These are phyloP conservation scores for Corythaeola cristata DNA, from an alignment of 2,113 vertebrate species.

Conservation along the genomic window DNA sequence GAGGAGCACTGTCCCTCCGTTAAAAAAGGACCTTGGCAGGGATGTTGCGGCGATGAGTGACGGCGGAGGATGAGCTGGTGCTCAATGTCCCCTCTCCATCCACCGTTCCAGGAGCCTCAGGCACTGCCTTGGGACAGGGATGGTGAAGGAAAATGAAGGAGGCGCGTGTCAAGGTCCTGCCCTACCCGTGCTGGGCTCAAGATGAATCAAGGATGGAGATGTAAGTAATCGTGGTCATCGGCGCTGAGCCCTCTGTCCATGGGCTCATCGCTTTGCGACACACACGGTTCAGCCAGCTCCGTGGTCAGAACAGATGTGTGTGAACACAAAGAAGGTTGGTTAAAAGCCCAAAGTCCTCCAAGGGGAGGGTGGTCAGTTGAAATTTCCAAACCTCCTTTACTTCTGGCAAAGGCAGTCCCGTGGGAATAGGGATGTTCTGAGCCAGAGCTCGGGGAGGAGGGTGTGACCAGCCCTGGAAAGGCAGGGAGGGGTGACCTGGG, in stretches of 20 bases:
- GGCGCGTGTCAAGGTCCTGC: rapidly evolving
- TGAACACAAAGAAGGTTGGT: too few species aligned
- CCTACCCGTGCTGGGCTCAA: background rate
- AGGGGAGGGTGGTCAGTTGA: background rate
- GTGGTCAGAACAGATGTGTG: background rate
- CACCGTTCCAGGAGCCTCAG: rapidly evolving
- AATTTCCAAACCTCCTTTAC: background rate
- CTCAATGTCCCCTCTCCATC: rapidly evolving
- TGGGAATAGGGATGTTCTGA: background rate
- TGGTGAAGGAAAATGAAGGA: rapidly evolving
- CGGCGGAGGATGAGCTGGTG: background rate
- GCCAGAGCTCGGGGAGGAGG: background rate
- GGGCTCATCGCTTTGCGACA: rapidly evolving
- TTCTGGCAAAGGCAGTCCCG: background rate
- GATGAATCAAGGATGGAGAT: background rate
- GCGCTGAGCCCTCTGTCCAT: rapidly evolving
- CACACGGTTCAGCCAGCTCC: rapidly evolving
- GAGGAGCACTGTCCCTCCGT: background rate
- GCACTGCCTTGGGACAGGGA: background rate
- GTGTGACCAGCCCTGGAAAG: background rate
- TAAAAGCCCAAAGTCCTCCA: background rate
- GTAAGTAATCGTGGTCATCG: rapidly evolving
- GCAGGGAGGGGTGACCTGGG: background rate
- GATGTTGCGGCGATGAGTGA: background rate
- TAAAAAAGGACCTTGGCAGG: background rate